Base-by-base conservation (phyloP, 2,797 vertebrate species). In the Falco berigora region DNA sequence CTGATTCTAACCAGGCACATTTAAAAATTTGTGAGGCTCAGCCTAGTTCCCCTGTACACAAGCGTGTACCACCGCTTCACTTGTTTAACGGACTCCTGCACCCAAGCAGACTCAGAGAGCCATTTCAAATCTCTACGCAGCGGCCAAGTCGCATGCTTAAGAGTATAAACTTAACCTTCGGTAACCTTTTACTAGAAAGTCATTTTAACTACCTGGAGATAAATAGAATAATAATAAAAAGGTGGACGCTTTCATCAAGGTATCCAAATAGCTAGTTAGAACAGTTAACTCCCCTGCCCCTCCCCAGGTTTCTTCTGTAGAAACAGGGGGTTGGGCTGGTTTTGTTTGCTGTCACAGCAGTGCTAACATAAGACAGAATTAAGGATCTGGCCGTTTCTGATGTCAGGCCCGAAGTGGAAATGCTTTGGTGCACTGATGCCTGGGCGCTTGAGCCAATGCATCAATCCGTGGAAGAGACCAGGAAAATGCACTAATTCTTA, bases 401-500 rank as follows among this genome's bases (percentile, higher is more conserved):
- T 74, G 74, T 72, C 78, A 38, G 71, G 53, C 82, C 69, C 23
- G 1, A 14, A 93, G 86, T 27, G 59, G 85, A 32, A 32, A 15
- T 24, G 80, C 89, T 66, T 59, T 42, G 24, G 46, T 56, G 40
- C 76, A 4, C 27, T 7, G 24, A 68, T 36, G 66, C 80, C 72
- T 42, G 36, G 85, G 92, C 34, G 21, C 81, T 90, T 81, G 61
- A 87, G 91, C 61, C 19, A 1, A 25, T 5, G 47, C 42, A 61
- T 76, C 71, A 58, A 90, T 34, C 53, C 47, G 6, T 38, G 82
- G 77, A 88, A 93, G 89, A 90, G 94, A 72, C 58, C 89, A 90
- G 97, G 94, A 74, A 90, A 61, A 86, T 49, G 75, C 95, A 64
- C 91, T 90, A 92, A 93, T 87, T 94, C 92, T 88, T 81, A 82